Evolutionary conservation across 2,113 vertebrate genomes (phyloP).

Genomic region (Bufo bufo): DNA sequence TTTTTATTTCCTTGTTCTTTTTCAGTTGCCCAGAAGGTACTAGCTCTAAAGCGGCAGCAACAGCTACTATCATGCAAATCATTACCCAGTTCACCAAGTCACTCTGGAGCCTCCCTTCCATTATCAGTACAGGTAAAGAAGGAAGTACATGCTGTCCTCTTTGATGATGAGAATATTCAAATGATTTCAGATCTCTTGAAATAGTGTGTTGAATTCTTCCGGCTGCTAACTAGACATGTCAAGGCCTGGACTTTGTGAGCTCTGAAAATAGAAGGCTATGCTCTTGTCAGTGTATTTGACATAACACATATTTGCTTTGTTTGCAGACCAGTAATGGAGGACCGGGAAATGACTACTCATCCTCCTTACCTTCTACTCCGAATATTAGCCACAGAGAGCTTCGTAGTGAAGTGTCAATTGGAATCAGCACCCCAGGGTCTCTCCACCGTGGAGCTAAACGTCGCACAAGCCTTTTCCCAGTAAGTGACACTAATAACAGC

Average conservation of each 20-base stretch:
- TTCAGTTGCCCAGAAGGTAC: conserved; percentile 88
- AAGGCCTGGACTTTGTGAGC: not conserved
- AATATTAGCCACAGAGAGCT: conserved; percentile 90
- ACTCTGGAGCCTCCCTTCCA: conserved; percentile 87
- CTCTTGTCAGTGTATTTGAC: not conserved
- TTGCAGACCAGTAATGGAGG: conserved; percentile 88
- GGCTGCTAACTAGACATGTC: not conserved
- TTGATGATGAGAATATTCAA: not conserved
- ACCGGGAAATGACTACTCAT: conserved; percentile 84
- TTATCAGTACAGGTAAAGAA: conserved; percentile 69
- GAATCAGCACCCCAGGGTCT: conserved; percentile 76
- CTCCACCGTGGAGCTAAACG: conserved; percentile 84
- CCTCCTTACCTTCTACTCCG: conserved; percentile 92
- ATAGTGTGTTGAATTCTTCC: not conserved
- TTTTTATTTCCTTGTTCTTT: not conserved
- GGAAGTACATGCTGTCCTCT: not conserved
- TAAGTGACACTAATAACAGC: conserved; percentile 67
- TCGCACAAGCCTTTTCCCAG: conserved; percentile 92
- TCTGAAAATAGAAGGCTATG: not conserved
- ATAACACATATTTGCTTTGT: not conserved
- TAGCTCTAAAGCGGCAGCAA: conserved; percentile 84
- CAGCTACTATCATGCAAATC: conserved; percentile 91
- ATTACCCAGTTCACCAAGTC: conserved; percentile 91
- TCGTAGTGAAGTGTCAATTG: conserved; percentile 72
- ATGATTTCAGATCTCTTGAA: too few relatives aligned